Conservation (phyloP, 2,888 invertebrate species). For the Melinopterus prodromus region DNA sequence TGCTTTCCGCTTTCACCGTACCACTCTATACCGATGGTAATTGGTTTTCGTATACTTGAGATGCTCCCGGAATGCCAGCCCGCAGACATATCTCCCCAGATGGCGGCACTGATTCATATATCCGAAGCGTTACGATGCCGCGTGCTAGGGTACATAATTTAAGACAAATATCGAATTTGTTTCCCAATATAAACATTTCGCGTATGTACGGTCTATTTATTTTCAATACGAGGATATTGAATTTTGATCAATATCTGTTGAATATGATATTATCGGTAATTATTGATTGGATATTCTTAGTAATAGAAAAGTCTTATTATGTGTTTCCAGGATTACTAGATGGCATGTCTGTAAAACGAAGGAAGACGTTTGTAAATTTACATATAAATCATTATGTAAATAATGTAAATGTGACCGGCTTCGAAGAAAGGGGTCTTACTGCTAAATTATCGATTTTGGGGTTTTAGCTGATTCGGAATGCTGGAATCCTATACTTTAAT, state of each 20-base stretch:
- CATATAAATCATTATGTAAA: too few species aligned
- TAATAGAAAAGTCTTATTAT: too few species aligned
- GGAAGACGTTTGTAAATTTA: too few species aligned
- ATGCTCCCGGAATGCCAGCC: not conserved
- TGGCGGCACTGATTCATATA: not conserved
- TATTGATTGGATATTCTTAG: too few species aligned
- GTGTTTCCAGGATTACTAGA: too few species aligned
- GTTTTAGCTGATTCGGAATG: too few species aligned
- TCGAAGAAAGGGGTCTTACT: too few species aligned
- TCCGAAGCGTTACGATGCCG: not conserved
- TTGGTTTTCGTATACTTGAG: constrained; percentile 4
- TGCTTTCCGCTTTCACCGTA: not conserved
- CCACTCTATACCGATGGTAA: not conserved
- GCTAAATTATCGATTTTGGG: too few species aligned
- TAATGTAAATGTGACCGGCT: too few species aligned
- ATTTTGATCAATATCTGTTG: not conserved
- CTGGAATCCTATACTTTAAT: too few species aligned
- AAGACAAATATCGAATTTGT: not conserved
- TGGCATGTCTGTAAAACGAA: too few species aligned
- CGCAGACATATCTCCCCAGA: not conserved
- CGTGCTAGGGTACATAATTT: not conserved
- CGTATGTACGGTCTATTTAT: not conserved
- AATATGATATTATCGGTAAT: too few species aligned
- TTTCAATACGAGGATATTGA: not conserved
- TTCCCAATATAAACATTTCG: not conserved